phyloP scores from a whole-genome alignment of 2,888 invertebrate species.

The Laspeyria flexula region DNA sequence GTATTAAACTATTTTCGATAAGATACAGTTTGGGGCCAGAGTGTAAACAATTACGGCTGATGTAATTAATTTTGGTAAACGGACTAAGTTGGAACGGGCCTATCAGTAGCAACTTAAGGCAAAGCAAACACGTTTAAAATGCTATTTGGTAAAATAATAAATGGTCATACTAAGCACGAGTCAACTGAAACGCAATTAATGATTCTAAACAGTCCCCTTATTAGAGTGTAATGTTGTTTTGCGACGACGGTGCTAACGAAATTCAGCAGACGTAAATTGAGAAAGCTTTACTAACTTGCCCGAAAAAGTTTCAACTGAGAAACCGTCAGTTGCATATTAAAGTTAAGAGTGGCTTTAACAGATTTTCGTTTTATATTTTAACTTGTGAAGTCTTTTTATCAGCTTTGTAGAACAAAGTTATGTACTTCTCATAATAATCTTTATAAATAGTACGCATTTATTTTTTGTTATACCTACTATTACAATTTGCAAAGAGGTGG shows the following conservation, averaged over 20 bases:
- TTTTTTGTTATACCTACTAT: too few relatives aligned
- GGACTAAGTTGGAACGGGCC: slow-evolving; percentile 24
- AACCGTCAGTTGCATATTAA: slow-evolving; percentile 12
- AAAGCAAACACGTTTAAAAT: slow-evolving; percentile 59
- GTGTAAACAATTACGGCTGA: slow-evolving; percentile 38
- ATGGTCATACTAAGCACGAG: slow-evolving; percentile 61
- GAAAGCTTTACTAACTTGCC: slow-evolving; percentile 40
- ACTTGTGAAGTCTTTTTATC: neutral
- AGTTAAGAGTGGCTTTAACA: neutral
- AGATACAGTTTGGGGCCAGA: slow-evolving; percentile 23
- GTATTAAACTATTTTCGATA: slow-evolving; percentile 32
- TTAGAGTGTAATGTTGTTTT: slow-evolving; percentile 65
- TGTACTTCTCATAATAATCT: too few relatives aligned
- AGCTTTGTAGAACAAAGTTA: neutral
- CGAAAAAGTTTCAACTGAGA: slow-evolving; percentile 31
- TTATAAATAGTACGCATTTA: too few relatives aligned
- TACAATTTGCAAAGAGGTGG: too few relatives aligned
- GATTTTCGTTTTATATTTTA: neutral
- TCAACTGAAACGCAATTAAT: slow-evolving; percentile 67
- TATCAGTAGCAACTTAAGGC: slow-evolving; percentile 49
- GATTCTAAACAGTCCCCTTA: slow-evolving; percentile 66
- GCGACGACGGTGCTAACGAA: slow-evolving; percentile 60
- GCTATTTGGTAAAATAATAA: slow-evolving; percentile 61
- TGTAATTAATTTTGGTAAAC: slow-evolving; percentile 41
- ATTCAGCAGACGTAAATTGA: slow-evolving; percentile 54